Percentiles rank a stretch among this genome's conserved stretches.
phyloP scores from a whole-genome alignment of 2,113 vertebrate genomes.

The Erpornis zantholeuca region DNA sequence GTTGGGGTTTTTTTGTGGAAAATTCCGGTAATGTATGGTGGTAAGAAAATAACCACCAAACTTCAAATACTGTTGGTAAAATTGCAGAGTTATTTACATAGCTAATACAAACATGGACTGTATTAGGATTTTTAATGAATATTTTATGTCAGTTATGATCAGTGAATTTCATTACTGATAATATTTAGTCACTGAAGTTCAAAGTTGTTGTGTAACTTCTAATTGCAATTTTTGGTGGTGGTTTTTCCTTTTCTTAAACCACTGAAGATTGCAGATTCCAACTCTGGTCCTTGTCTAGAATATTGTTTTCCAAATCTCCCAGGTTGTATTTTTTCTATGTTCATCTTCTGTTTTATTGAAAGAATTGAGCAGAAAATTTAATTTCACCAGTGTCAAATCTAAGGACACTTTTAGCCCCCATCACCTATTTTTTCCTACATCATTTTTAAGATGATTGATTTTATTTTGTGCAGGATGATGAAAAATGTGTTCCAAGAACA shows the following conservation, averaged over 20 bases:
- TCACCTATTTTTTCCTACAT: neutral
- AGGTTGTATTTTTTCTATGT: neutral
- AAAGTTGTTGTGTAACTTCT: neutral
- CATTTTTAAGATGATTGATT: neutral
- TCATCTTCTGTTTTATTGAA: neutral
- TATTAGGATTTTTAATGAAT: neutral
- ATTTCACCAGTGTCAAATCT: neutral
- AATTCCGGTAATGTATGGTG: neutral
- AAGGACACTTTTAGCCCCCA: neutral
- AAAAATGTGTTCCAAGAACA: slow-evolving; percentile 81
- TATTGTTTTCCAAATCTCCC: neutral
- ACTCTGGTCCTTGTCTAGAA: neutral
- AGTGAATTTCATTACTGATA: neutral
- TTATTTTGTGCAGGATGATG: slow-evolving; percentile 77
- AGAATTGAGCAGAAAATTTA: neutral
- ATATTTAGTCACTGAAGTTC: neutral
- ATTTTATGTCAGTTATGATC: neutral
- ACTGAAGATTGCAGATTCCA: neutral
- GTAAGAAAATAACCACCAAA: neutral
- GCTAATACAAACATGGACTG: neutral
- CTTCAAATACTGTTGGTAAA: neutral
- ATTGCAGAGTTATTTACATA: neutral
- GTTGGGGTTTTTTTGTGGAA: neutral
- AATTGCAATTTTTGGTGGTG: neutral
- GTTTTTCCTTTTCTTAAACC: neutral